phyloP scores from a whole-genome alignment of 2,888 invertebrate genomes.

The Cerceris ruficornis region DNA sequence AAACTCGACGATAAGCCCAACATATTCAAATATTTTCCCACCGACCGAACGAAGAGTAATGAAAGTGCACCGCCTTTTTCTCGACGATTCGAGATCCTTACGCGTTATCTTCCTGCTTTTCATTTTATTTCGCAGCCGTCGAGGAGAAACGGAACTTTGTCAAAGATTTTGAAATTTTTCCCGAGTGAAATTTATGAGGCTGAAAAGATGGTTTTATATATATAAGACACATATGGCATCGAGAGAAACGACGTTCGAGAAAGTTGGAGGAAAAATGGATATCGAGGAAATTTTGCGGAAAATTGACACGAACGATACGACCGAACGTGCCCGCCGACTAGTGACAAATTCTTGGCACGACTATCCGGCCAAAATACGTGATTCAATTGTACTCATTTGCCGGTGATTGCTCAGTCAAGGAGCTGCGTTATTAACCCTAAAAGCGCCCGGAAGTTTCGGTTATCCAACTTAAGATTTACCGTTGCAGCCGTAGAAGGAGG shows the following conservation, averaged over 20 bases:
- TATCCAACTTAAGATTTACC: constrained; percentile 51
- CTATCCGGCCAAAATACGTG: too few relatives aligned
- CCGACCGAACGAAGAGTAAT: constrained; percentile 68
- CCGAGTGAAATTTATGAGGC: constrained; percentile 21
- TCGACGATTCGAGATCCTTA: neutral
- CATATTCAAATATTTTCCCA: constrained; percentile 70
- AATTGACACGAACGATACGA: constrained; percentile 1
- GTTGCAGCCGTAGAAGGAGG: constrained; percentile 32
- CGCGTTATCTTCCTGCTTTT: constrained; percentile 8
- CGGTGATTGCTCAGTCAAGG: constrained; percentile 26
- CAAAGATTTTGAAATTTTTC: constrained; percentile 25
- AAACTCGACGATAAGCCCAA: constrained; percentile 62
- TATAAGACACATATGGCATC: too few relatives aligned
- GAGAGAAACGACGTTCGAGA: neutral
- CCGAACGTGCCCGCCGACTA: neutral
- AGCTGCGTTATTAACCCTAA: constrained; percentile 32
- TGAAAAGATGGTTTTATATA: constrained; percentile 18
- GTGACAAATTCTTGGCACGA: neutral
- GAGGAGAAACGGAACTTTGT: constrained; percentile 26
- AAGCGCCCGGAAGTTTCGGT: constrained; percentile 38
- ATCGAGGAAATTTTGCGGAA: constrained; percentile 4
- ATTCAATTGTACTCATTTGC: too few relatives aligned
- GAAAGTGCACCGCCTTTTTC: constrained; percentile 34
- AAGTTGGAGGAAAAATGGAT: constrained; percentile 26
- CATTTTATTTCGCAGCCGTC: constrained; percentile 11